These are phyloP conservation scores for Drepana arcuata DNA, from an alignment of 1,140 invertebrate genomes.

Conservation along the genomic window DNA sequence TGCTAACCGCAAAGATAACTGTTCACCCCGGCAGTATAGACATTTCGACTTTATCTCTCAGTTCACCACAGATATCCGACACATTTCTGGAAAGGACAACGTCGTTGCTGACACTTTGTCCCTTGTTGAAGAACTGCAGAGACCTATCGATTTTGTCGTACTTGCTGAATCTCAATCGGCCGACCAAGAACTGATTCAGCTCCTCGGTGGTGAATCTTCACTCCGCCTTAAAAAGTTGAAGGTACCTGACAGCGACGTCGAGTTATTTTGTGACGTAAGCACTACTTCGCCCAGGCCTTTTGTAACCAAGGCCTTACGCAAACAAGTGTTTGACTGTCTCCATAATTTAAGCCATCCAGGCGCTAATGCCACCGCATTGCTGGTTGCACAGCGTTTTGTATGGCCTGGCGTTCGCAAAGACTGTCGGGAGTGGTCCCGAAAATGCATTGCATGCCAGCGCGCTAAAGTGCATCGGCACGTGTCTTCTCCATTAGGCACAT, in stretches of 20 bases:
- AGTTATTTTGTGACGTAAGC: constrained; percentile 22
- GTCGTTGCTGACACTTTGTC: constrained; percentile 34
- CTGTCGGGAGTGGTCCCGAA: constrained; percentile 19
- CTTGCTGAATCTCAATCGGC: constrained; percentile 15
- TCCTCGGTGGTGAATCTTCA: constrained; percentile 5
- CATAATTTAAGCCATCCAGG: constrained; percentile 44
- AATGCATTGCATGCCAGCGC: constrained; percentile 14
- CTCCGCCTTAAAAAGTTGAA: constrained; percentile 7
- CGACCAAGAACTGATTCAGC: constrained; percentile 16
- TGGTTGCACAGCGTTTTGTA: constrained; percentile 48
- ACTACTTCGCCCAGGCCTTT: constrained; percentile 16
- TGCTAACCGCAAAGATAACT: constrained; percentile 9
- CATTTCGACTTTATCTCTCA: constrained; percentile 43
- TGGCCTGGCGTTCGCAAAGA: constrained; percentile 53
- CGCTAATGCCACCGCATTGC: constrained; percentile 25
- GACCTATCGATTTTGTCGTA: constrained; percentile 8
- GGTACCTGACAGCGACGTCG: neutral
- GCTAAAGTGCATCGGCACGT: constrained; percentile 20
- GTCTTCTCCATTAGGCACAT: constrained; percentile 17
- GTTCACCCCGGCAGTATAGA: constrained; percentile 26
- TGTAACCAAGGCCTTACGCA: constrained; percentile 19
- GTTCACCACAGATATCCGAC: constrained; percentile 44
- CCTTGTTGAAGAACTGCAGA: constrained; percentile 19
- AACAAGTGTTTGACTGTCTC: constrained; percentile 27
- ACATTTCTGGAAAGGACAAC: constrained; percentile 31